phyloP scores from a whole-genome alignment of 1,140 invertebrate species.

The Brachionus rubens region DNA sequence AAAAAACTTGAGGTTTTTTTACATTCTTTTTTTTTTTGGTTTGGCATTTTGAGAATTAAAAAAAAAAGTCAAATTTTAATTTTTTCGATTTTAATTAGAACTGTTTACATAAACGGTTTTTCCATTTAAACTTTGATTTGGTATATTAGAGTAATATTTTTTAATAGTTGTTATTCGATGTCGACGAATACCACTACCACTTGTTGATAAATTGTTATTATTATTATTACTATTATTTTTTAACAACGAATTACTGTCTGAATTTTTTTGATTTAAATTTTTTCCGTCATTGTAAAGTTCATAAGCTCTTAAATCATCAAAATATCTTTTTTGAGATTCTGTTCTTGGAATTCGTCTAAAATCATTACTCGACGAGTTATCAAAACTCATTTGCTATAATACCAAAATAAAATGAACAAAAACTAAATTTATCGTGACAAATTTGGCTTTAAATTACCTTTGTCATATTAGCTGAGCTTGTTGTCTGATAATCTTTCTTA shows the following conservation, averaged over 20 bases:
- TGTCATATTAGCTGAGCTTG: slow-evolving; percentile 12
- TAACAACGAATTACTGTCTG: slow-evolving; percentile 12
- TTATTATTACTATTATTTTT: too few species aligned
- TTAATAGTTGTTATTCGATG: slow-evolving; percentile 29
- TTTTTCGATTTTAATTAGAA: slow-evolving; percentile 2
- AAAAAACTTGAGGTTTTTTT: too few species aligned
- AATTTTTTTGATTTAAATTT: background rate
- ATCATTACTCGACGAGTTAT: slow-evolving; percentile 32
- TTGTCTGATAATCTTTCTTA: slow-evolving; percentile 14
- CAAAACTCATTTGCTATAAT: background rate
- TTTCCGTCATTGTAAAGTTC: slow-evolving; percentile 25
- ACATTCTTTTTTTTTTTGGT: too few species aligned
- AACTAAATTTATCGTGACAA: too few species aligned
- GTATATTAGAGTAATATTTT: slow-evolving; percentile 9
- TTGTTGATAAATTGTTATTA: slow-evolving; percentile 13
- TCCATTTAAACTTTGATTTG: background rate
- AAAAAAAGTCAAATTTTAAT: too few species aligned
- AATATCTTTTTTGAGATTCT: slow-evolving; percentile 11
- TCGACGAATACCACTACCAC: slow-evolving; percentile 9
- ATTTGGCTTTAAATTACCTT: too few species aligned
- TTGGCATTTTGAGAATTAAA: too few species aligned
- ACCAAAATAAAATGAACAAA: background rate
- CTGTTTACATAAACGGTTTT: background rate
- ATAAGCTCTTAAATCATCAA: slow-evolving; percentile 33
- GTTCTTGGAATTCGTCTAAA: background rate